A percentile compares a stretch with the other conserved stretches of the same genome.
These are phyloP conservation scores for Drosophila greeni DNA, from an alignment of 2,888 invertebrate genomes.

Conservation along the genomic window DNA sequence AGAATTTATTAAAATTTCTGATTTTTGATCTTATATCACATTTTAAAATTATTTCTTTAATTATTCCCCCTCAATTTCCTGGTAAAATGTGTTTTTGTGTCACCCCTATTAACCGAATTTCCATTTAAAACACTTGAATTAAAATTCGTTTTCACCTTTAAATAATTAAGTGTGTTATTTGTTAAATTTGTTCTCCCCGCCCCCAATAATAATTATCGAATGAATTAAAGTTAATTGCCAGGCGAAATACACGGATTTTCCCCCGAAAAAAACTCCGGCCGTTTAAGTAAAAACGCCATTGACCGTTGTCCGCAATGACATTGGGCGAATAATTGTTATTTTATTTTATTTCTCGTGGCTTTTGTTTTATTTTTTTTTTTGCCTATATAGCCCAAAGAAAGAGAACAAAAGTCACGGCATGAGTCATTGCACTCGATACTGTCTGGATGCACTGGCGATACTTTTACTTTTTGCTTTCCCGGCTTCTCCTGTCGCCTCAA, in stretches of 20 bases:
- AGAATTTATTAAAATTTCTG: background rate
- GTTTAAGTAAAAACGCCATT: constrained; percentile 49
- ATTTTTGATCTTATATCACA: background rate
- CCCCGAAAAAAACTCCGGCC: constrained; percentile 15
- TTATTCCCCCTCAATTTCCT: background rate
- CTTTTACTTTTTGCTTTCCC: constrained; percentile 46
- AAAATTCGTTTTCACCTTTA: constrained; percentile 5
- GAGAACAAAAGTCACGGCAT: constrained; percentile 74
- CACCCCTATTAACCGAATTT: background rate
- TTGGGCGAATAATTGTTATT: constrained; percentile 51
- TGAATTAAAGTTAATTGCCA: constrained; percentile 14
- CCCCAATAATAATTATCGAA: constrained; percentile 16
- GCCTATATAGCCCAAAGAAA: constrained; percentile 63
- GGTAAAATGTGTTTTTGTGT: background rate
- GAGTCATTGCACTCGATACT: constrained; percentile 65
- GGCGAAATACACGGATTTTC: constrained; percentile 13
- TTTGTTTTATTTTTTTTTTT: constrained; percentile 31
- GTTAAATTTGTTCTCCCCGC: background rate
- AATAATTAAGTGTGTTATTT: constrained; percentile 11
- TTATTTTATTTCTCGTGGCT: constrained; percentile 34
- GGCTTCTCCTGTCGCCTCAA: constrained; percentile 8
- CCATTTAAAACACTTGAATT: background rate
- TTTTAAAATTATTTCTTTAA: background rate
- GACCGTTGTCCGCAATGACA: constrained; percentile 69
- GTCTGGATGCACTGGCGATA: constrained; percentile 46